Base-by-base conservation (phyloP, 2,797 vertebrate species). In the Danionella dracula region DNA sequence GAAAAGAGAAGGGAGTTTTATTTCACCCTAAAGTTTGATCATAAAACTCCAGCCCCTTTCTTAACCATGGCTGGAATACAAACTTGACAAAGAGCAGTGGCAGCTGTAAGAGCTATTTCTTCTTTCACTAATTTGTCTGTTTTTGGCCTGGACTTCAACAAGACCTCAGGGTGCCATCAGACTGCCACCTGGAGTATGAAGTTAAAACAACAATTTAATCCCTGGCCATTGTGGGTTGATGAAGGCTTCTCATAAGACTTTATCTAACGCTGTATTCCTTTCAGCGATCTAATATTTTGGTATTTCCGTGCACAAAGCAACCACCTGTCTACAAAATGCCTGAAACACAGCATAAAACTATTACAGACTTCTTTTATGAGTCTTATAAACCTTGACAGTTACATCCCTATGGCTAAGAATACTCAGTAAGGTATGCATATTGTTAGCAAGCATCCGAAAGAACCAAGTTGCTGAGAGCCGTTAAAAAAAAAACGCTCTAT, bases 51-150 rank as follows among this genome's bases (percentile, higher is more conserved):
- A 38, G 41, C 32, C 32, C 40, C 15, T 32, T 51, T 51, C 63
- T 38, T 58, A 57, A 62, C 15, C 31, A 68, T 51, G 59, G 57
- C 65, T 61, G 31, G 21, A 65, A 68, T 8, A 40, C 60, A 60
- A 49, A 37, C 48, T 45, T 20, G 35, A 71, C 54, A 65, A 75
- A 68, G 54, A 64, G 61, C 50, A 50, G 55, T 1, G 29, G 53
- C 58, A 64, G 62, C 62, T 49, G 41, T 6, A 27, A 59, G 60
- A 20, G 40, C 23, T 49, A 41, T 65, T 72, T 53, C 57, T 62
- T 35, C 45, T 44, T 70, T 54, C 12, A 61, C 64, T 71, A 44
- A 51, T 70, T 68, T 56, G 50, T 55, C 57, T 61, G 50, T 49
- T 72, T 61, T 56, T 48, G 44, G 48, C 37, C 50, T 17, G 48